phyloP scores from a whole-genome alignment of 2,888 invertebrate genomes.

The Dorcus hopei region DNA sequence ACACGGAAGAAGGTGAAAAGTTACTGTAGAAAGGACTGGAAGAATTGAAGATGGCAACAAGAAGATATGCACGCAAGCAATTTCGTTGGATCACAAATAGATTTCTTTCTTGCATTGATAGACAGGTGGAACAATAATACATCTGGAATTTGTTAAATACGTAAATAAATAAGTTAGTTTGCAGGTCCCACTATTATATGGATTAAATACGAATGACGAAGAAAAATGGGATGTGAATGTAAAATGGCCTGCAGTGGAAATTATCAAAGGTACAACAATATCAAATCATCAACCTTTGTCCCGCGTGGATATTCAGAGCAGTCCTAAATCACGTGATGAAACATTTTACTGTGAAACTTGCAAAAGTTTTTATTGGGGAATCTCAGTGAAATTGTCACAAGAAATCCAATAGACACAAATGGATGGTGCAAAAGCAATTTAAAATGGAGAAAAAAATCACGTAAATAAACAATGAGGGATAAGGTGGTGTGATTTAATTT shows the following conservation, averaged over 20 bases:
- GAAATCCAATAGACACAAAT: conserved; percentile 66
- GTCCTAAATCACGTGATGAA: conserved; percentile 42
- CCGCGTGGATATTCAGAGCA: conserved; percentile 35
- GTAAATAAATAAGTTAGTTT: conserved; percentile 26
- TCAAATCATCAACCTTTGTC: conserved; percentile 50
- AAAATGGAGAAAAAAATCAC: conserved; percentile 8
- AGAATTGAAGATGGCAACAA: conserved; percentile 78
- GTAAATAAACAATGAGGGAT: neutral
- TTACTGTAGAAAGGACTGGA: conserved; percentile 65
- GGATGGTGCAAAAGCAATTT: conserved; percentile 45
- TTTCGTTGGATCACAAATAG: conserved; percentile 83
- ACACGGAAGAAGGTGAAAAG: conserved; percentile 56
- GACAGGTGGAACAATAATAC: conserved; percentile 20
- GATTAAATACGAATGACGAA: conserved; percentile 74
- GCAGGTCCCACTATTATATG: conserved; percentile 78
- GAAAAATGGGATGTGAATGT: conserved; percentile 73
- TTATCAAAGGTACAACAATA: conserved; percentile 53
- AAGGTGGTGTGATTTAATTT: too few relatives aligned
- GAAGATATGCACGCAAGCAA: conserved; percentile 83
- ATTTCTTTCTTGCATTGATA: conserved; percentile 58
- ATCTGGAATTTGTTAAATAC: neutral
- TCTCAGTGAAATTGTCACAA: conserved; percentile 68
- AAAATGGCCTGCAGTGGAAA: conserved; percentile 63
- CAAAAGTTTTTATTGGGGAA: conserved; percentile 66
- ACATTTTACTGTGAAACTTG: conserved; percentile 64